A percentile compares a stretch with the other conserved stretches of the same genome.
Evolutionary conservation across 1,140 invertebrate genomes (phyloP).

Genomic region (Caerostris extrusa): DNA sequence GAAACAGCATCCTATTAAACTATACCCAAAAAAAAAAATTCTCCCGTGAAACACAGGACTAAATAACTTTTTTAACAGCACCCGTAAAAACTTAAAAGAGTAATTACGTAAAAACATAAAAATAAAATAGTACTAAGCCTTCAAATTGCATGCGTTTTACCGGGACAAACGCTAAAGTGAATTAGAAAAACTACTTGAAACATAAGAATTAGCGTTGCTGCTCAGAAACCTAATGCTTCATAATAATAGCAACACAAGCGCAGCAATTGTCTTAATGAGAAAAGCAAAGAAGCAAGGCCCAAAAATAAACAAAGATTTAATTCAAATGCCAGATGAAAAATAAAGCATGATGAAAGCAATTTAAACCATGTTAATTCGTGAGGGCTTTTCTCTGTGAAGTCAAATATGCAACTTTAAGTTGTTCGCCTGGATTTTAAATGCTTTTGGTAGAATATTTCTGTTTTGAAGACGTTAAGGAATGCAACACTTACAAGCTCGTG

Average conservation of each 20-base stretch:
- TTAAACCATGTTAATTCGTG: constrained; percentile 64
- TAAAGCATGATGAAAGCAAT: constrained; percentile 69
- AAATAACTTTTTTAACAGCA: neutral
- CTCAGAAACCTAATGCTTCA: constrained; percentile 32
- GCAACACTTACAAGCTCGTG: neutral
- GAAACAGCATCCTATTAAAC: constrained; percentile 21
- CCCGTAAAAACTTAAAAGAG: constrained; percentile 32
- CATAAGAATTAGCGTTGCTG: constrained; percentile 53
- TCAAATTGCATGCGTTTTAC: constrained; percentile 30
- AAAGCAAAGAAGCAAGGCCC: neutral
- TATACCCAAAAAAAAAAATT: constrained; percentile 14
- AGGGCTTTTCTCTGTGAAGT: constrained; percentile 38
- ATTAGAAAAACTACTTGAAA: constrained; percentile 55
- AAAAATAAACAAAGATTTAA: constrained; percentile 71
- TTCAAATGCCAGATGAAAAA: constrained; percentile 53
- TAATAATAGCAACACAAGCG: constrained; percentile 66
- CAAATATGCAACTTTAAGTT: constrained; percentile 67
- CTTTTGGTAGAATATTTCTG: constrained; percentile 15
- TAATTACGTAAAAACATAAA: constrained; percentile 47
- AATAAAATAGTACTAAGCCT: constrained; percentile 23
- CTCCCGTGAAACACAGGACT: neutral
- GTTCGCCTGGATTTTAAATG: constrained; percentile 47
- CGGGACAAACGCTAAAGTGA: constrained; percentile 47
- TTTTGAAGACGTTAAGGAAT: constrained; percentile 15
- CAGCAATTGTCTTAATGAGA: constrained; percentile 70